Conservation (phyloP, 2,888 invertebrate genomes). For the Spialia ferax region DNA sequence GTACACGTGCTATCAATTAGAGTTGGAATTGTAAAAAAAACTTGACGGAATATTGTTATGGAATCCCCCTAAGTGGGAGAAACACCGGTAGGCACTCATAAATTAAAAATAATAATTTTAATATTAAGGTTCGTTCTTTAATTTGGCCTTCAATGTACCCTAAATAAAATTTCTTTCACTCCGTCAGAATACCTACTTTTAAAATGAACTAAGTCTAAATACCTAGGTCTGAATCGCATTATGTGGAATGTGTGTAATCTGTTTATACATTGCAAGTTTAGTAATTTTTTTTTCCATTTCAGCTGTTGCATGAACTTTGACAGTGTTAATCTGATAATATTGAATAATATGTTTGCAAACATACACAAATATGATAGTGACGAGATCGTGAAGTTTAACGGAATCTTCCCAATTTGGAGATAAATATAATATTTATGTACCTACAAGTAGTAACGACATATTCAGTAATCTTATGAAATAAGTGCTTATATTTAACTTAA, state of each 20-base stretch:
- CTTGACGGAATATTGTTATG: slow-evolving; percentile 62
- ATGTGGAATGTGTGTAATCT: too few species aligned
- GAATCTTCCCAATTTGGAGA: slow-evolving; percentile 23
- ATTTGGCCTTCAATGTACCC: background rate
- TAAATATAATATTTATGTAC: too few species aligned
- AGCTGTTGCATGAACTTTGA: background rate
- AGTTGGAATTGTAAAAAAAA: slow-evolving; percentile 63
- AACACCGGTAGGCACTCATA: slow-evolving; percentile 41
- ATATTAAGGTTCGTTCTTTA: background rate
- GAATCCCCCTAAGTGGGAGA: slow-evolving; percentile 63
- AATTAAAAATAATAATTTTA: background rate
- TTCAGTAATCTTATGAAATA: too few species aligned
- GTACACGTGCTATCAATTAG: slow-evolving; percentile 84
- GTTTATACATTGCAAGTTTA: too few species aligned
- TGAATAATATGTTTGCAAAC: background rate
- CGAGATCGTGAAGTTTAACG: slow-evolving; percentile 16
- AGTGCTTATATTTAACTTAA: too few species aligned
- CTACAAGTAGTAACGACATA: too few species aligned
- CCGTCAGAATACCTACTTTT: too few species aligned
- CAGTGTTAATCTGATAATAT: slow-evolving; percentile 13
- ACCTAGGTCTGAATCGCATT: too few species aligned
- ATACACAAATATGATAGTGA: slow-evolving; percentile 11
- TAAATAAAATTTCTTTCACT: background rate
- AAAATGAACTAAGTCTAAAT: too few species aligned
- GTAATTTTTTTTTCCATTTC: background rate